Base-by-base conservation (phyloP, 2,797 vertebrate species). In the Euthynnus affinis region DNA sequence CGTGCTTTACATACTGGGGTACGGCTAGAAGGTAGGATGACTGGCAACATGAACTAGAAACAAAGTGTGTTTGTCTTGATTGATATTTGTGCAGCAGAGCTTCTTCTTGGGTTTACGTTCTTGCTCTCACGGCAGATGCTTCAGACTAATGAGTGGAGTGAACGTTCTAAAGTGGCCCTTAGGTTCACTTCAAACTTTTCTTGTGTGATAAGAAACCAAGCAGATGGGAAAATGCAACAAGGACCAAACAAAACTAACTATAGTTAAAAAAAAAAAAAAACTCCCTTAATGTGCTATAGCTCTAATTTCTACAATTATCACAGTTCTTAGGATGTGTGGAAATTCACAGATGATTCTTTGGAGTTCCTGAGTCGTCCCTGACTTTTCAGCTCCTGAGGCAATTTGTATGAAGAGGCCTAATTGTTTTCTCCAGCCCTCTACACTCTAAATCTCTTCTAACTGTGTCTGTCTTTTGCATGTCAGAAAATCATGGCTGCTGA, bases 401-500 rank as follows among this genome's bases (percentile, higher is more conserved):
- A 27, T 71, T 64, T 69, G 46, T 27, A 56, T 65, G 48, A 68
- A 72, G 76, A 71, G 74, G 42, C 37, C 52, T 10, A 55, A 80
- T 73, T 82, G 84, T 58, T 56, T 75, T 69, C 75, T 71, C 15
- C 56, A 69, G 32, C 42, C 20, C 53, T 52, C 62, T 29, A 40
- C n/a, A 10, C 23, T 78, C 37, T 67, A 51, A 9, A 14, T 49
- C 49, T 64, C 58, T 18, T 78, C 48, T 74, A 69, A 69, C 23
- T 58, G 73, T 55, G 48, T 52, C 74, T 12, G 58, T 69, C n/a
- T 42, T 49, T 55, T 42, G 59, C 22, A 18, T 22, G 34, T 49
- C 64, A 62, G n/a, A 67, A 62, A 59, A 51, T 14, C 37, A 37
- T 9, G 62, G 74, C 67, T 48, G 76, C 77, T 78, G 74, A 81